Base-by-base conservation (phyloP, 2,797 vertebrate species). In the Danio aesculapii region DNA sequence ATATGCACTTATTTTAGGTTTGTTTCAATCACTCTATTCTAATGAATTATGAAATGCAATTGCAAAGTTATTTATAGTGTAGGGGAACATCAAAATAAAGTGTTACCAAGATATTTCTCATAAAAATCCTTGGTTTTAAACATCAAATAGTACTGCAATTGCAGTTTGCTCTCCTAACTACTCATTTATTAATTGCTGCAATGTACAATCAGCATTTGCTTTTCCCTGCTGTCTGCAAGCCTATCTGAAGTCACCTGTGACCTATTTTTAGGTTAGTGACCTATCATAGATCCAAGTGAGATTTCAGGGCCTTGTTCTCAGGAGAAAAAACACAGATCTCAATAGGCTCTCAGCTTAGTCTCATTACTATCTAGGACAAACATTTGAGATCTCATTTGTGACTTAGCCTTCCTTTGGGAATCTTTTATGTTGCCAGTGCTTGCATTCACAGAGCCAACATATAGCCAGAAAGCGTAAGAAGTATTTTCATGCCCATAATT, bases 291-390 rank as follows among this genome's bases (percentile, higher is more conserved):
- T 44, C 53, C 55, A 73, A 16, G 1, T 59, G 13, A 12, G 70
- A 73, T 59, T 59, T 5, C 70, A 46, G 17, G 17, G 53, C 41
- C 53, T 6, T 13, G n/a, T 53, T 53, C 49, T 41, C 68, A 43
- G 9, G 30, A 21, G n/a, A 17, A 44, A 14, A 8, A 7, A 46
- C 14, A 73, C 14, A 71, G 7, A 43, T 71, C 50, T 57, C 30
- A 12, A 43, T 7, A 41, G 39, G 14, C 30, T 12, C 13, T 66
- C n/a, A 13, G 64, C 47, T 67, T 50, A 39, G 13, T 39, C 16
- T 43, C 69, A 71, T 71, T 55, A 53, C 50, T 53, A 71, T 57
- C 50, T 55, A 71, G 69, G 39, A 17, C 52, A 71, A 71, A 71
- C 52, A 71, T 55, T 17, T 43, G 50, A 71, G 30, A 71, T 71